Evolutionary conservation across 2,797 vertebrate species (phyloP), one percentile per base, ranked within the genome.

Genomic region (Avahi laniger): DNA sequence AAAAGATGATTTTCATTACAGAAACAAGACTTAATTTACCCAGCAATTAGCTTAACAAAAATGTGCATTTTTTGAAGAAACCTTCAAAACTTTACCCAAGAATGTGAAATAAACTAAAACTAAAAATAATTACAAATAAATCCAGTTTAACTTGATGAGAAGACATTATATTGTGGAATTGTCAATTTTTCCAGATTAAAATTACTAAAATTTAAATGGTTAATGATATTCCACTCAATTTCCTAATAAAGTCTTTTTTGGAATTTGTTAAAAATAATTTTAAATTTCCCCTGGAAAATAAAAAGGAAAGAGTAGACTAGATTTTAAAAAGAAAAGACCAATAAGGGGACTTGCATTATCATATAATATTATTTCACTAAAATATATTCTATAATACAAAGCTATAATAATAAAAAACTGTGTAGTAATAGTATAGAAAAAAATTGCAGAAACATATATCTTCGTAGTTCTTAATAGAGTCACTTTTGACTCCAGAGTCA

Each of bases 201-300:
- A 57, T 81, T 69, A 85, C 35, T 80, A 89, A 73, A 76, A 69
- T 87, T 24, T 69, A 15, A 70, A 54, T 90, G 15, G 82, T 79
- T 76, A 57, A 76, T 75, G 50, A 67, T 70, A 63, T 41, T 73
- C 11, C 0, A 61, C 20, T 75, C 50, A 70, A 65, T 81, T 85
- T 78, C 22, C 46, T 65, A 75, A 78, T 35, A 82, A 78, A 50
- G 4, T 12, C 24, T 93, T 91, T 85, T 82, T 15, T 50, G 7
- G 30, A 93, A 92, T 75, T 91, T 93, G 54, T 80, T 65, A 17
- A 80, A 92, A 73, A 79, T 46, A 93, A 73, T 41, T 79, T 67
- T 15, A 93, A 52, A 61, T 76, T 93, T 89, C 14, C 89, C 73
- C 79, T 69, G 17, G 9, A 78, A 79, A 88, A 93, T 72, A 81